Percentiles rank a stretch among this genome's conserved stretches.
Evolutionary conservation across 2,888 invertebrate genomes (phyloP).

Genomic region (Drosophila bunnanda): DNA sequence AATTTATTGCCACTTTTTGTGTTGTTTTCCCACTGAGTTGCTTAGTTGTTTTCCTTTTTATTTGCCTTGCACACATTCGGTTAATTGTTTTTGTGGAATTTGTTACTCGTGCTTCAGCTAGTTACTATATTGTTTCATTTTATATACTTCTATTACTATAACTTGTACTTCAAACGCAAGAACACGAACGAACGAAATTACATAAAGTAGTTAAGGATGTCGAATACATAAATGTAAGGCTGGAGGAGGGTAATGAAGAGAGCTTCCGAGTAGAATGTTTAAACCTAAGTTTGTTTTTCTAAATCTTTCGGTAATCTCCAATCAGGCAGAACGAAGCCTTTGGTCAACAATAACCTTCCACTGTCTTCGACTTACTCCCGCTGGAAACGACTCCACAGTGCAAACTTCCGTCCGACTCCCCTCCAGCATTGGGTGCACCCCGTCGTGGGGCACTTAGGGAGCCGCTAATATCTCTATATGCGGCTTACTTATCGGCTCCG

Average conservation of each 20-base stretch:
- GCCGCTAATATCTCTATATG: constrained; percentile 53
- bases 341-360: constrained; percentile 43
- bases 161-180: not conserved
- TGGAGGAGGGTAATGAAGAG: not conserved
- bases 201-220: constrained; percentile 38
- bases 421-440: constrained; percentile 16
- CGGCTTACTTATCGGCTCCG: constrained; percentile 34
- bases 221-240: constrained; percentile 2
- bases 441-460: constrained; percentile 53
- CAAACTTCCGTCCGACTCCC: constrained; percentile 59
- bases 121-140: constrained; percentile 16
- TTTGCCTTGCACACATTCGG: constrained; percentile 41
- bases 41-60: constrained; percentile 37
- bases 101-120: constrained; percentile 1
- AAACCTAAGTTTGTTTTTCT: not conserved
- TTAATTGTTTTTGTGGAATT: constrained; percentile 28
- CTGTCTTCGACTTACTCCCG: constrained; percentile 37
- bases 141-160: constrained; percentile 6
- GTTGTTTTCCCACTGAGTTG: constrained; percentile 3
- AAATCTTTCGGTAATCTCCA: not conserved
- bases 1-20: constrained; percentile 60
- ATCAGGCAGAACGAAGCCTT: not conserved
- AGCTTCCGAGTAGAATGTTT: not conserved
- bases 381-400: constrained; percentile 20
- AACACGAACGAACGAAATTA: constrained; percentile 33